These are phyloP conservation scores for Rhinoptilus africanus DNA, from an alignment of 2,113 vertebrate genomes.

Conservation along the genomic window DNA sequence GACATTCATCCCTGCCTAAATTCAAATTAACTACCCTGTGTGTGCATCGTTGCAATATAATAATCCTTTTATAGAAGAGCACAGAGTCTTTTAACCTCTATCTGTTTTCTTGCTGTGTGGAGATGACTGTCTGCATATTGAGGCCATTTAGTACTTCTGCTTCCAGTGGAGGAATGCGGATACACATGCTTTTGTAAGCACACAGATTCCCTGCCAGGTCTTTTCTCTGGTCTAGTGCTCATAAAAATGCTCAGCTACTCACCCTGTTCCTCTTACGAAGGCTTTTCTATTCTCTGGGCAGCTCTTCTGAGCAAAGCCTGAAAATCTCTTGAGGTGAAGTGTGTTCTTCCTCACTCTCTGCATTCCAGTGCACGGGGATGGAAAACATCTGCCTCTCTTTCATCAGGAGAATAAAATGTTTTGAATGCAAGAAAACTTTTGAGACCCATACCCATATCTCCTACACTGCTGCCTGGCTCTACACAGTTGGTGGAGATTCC, in stretches of 20 bases:
- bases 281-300: background rate
- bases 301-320: background rate
- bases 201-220: background rate
- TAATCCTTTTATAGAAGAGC: background rate
- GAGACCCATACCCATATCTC: background rate
- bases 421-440: background rate
- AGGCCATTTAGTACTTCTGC: background rate
- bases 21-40: background rate
- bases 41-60: fast-evolving
- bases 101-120: background rate
- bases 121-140: background rate
- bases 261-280: background rate
- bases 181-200: background rate
- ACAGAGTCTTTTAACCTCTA: background rate
- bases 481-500: background rate
- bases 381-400: background rate
- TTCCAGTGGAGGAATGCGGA: background rate
- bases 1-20: background rate
- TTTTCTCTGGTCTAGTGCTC: background rate
- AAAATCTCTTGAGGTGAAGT: background rate
- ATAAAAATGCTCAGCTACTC: background rate
- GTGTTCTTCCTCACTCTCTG: background rate
- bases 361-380: background rate
- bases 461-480: background rate
- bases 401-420: background rate